phyloP scores from a whole-genome alignment of 2,113 vertebrate genomes.

The Eptesicus fuscus region DNA sequence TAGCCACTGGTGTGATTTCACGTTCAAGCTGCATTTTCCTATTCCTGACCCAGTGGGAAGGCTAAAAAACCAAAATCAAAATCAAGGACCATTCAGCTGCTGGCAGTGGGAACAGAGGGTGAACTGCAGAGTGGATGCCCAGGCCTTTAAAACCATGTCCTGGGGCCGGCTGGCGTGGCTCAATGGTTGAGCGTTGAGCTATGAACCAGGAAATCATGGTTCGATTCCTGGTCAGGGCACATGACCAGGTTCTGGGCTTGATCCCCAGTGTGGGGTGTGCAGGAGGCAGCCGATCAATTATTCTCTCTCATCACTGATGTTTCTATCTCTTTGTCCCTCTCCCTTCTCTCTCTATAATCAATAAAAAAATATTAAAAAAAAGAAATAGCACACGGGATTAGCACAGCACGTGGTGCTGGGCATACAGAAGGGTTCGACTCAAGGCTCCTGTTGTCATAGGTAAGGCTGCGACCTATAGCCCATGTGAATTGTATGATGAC shows the following conservation, averaged over 20 bases:
- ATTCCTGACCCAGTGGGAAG: neutral
- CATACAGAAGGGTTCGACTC: accelerated
- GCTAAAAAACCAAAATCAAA: neutral
- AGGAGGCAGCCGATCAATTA: no score
- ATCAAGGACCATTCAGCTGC: neutral
- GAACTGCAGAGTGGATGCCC: no score
- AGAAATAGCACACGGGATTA: neutral
- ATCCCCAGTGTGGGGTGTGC: no score
- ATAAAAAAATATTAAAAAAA: no score
- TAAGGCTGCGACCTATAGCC: neutral
- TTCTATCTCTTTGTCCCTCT: no score
- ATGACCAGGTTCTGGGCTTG: no score
- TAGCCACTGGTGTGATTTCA: neutral
- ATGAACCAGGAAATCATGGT: no score
- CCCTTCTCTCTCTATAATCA: no score
- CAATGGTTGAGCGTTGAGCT: no score
- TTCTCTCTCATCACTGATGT: no score
- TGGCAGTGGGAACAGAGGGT: neutral
- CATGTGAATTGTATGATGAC: accelerated
- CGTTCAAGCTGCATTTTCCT: neutral
- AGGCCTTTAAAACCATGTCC: neutral
- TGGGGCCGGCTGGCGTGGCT: no score
- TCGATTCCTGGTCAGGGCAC: no score
- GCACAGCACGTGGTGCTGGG: neutral
- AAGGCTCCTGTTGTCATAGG: neutral